Base-by-base conservation (phyloP, 2,888 invertebrate species). In the Rhingia rostrata region DNA sequence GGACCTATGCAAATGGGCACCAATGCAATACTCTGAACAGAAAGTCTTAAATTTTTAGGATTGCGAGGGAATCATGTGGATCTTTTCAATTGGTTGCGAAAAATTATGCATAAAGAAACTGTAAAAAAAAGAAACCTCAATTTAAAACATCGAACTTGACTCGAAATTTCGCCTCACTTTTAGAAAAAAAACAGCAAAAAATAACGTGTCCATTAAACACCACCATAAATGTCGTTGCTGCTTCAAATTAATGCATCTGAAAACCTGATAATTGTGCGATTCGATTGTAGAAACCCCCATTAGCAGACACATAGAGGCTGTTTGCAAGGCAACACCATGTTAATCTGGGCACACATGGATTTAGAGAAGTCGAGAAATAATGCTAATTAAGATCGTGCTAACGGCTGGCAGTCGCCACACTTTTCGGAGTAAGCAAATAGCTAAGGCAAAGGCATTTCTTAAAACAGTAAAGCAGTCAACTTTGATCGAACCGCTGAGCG, bases 301-400 rank as follows among this genome's bases (percentile, higher is more conserved):
- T 70, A 63, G 39, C 53, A 37, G 6, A 75, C 12, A 63, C 22
- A 14, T 61, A 14, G 35, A 56, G 49, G 41, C 63, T 54, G 54
- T 47, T 45, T 60, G 51, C 30, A 10, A 30, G 32, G 37, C 33
- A 58, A 10, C 22, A 30, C 32, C 45, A 45, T 60, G 53, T 39
- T 39, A 45, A 60, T 32, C 61, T 43, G 41, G n/a, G 45, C 66
- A 56, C 63, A 69, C 56, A 53, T 37, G 12, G 45, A 45, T 22
- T 22, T 41, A 74, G 43, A 63, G 51, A 63, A 75, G 51, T 51
- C 32, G 45, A 58, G 63, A 81, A 64, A 74, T 69, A 66, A 82
- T 82, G 77, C 77, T 77, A 72, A 82, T 77, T 77, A 70, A 64
- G 61, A 70, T 72, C 64, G 70, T 66, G 77, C 77, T 53, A 51